Conservation (phyloP, 2,113 vertebrate genomes). For the Egretta garzetta region DNA sequence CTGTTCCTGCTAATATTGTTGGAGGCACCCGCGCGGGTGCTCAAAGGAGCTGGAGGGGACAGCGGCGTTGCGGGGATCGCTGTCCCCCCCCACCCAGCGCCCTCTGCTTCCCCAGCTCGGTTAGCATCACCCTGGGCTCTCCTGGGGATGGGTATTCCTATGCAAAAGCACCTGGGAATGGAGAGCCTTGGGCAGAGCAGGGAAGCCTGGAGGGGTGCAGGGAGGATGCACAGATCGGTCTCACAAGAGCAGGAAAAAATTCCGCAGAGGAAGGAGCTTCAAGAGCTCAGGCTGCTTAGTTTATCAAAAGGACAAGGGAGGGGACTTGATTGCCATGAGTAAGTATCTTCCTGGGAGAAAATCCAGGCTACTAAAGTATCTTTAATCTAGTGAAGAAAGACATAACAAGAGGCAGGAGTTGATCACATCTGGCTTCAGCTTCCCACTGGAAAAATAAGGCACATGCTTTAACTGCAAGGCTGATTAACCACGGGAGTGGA, state of each 20-base stretch:
- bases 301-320: not conserved
- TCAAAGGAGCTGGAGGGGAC: not conserved
- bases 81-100: not conserved
- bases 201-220: not conserved
- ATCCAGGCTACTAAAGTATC: not conserved
- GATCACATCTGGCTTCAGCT: not conserved
- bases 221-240: too few species aligned
- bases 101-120: not conserved
- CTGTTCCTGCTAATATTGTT: not conserved
- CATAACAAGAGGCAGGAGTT: constrained; percentile 4
- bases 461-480: not conserved
- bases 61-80: not conserved
- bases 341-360: constrained; percentile 14
- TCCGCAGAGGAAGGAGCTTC: not conserved
- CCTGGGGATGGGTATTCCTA: accelerated
- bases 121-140: not conserved
- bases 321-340: not conserved
- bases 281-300: not conserved
- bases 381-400: constrained; percentile 29
- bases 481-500: accelerated
- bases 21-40: accelerated
- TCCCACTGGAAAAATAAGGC: constrained; percentile 3
- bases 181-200: not conserved
- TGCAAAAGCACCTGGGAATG: not conserved
- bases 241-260: not conserved